Percentiles rank a stretch among this genome's conserved stretches.
These are phyloP conservation scores for Salvator merianae DNA, from an alignment of 2,113 vertebrate genomes.

Conservation along the genomic window DNA sequence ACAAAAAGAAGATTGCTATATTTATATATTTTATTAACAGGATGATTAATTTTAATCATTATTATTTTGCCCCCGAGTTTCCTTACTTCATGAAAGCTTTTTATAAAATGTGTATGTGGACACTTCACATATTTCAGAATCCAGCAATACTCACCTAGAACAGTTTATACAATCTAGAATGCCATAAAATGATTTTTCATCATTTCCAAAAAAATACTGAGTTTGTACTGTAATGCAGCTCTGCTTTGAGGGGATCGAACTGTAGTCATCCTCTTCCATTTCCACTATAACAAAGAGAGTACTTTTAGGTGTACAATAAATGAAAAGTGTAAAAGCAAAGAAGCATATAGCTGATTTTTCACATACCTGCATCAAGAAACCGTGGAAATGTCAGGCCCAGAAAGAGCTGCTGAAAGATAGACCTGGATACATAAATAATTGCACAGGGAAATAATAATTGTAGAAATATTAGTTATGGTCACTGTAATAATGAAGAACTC, in stretches of 20 bases:
- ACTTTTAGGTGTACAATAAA: not conserved
- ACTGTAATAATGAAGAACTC: not conserved
- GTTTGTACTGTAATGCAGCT: conserved; percentile 99
- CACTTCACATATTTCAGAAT: not conserved
- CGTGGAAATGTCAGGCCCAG: conserved; percentile 88
- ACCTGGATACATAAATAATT: conserved; percentile 78
- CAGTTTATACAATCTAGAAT: conserved; percentile 96
- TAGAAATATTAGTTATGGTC: not conserved
- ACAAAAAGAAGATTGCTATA: not conserved
- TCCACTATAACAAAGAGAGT: conserved; percentile 75
- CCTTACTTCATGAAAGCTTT: too few species aligned
- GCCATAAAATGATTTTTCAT: conserved; percentile 88
- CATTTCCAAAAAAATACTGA: conserved; percentile 96
- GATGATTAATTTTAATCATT: not conserved
- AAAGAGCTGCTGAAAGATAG: conserved; percentile 92
- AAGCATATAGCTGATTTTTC: conserved; percentile 2
- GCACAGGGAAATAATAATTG: not conserved
- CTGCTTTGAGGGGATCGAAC: conserved; percentile 88
- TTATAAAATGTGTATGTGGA: too few species aligned
- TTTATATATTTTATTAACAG: not conserved
- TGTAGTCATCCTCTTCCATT: conserved; percentile 89
- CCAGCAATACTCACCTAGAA: conserved; percentile 83
- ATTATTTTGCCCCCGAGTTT: too few species aligned
- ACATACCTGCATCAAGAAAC: conserved; percentile 88
- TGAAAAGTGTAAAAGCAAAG: not conserved